Evolutionary conservation across 2,113 vertebrate species (phyloP), one percentile per base, ranked within the genome.

Genomic region (Podilymbus podiceps): DNA sequence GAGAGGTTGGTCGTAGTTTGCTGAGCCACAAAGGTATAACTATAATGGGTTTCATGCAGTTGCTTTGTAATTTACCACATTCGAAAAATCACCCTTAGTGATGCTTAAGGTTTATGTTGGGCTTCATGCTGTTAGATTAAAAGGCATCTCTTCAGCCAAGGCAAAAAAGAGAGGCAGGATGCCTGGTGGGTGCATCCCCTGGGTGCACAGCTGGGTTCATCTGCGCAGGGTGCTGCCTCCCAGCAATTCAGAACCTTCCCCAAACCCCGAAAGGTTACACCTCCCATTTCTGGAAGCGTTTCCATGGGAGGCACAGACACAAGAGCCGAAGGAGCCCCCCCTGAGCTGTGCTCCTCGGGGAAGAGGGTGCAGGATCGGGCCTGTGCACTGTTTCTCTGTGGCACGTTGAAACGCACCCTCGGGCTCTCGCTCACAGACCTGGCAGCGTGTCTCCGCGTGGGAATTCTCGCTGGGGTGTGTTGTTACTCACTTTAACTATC

Each of bases 401-500:
- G 16, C 16, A 5, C 10, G 3, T 19, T 85, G 79, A 85, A 88
- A 60, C 18, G 93, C 55, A 46, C 20, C 63, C 24, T 11, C 1
- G 10, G 64, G 76, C 19, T 35, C 67, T 90, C 4, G 1, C 79
- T 68, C 21, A 1, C 0, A 2, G 33, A 64, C 14, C 72, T 53
- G 67, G 75, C 53, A 69, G 40, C 1, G 0, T 0, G 0, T 73
- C 88, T 85, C 53, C 77, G n/a, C n/a, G n/a, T 84, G 47, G 40
- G 73, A 90, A 94, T 64, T 72, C 60, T 93, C 17, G 64, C 27
- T 0, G 0, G 18, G 40, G 11, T 55, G 20, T 67, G 11, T 72
- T 58, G 35, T 85, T 89, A 11, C 53, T 63, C 47, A 24, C 35
- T 96, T 87, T 52, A 84, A 86, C 87, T 81, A 84, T 40, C 33